Percentiles rank a stretch among this genome's conserved stretches.
Evolutionary conservation across 2,888 invertebrate species (phyloP).

Genomic region (Caenorhabditis sinica): DNA sequence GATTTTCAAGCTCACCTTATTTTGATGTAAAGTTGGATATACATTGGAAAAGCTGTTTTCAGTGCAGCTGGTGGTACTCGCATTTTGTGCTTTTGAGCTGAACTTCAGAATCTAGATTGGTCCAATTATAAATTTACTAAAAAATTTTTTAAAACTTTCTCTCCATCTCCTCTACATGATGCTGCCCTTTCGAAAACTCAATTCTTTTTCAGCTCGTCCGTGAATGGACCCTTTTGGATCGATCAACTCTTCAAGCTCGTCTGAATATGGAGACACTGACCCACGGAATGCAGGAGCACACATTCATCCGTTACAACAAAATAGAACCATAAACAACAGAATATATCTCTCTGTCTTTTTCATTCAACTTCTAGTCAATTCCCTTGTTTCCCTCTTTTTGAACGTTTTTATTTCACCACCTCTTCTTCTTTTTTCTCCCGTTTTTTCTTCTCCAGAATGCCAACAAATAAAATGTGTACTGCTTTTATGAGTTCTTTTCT

Average conservation of each 20-base stretch:
- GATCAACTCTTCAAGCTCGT: conserved; percentile 79
- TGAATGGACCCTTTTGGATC: conserved; percentile 82
- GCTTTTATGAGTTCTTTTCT: conserved; percentile 48
- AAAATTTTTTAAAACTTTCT: background rate
- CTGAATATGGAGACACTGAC: conserved; percentile 83
- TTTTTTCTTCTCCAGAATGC: conserved; percentile 17
- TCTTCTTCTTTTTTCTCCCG: background rate
- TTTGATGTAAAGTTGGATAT: too few species aligned
- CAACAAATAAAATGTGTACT: conserved; percentile 49
- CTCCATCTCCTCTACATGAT: too few species aligned
- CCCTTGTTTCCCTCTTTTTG: conserved; percentile 4
- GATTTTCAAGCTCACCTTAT: too few species aligned
- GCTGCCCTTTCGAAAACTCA: too few species aligned
- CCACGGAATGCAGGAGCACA: conserved; percentile 82
- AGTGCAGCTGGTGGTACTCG: too few species aligned
- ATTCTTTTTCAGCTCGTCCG: conserved; percentile 78
- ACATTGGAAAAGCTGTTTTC: too few species aligned
- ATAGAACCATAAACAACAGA: conserved; percentile 64
- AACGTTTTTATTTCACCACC: conserved; percentile 5
- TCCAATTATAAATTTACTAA: too few species aligned
- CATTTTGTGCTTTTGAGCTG: too few species aligned
- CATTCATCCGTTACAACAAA: conserved; percentile 76
- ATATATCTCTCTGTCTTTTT: conserved; percentile 6
- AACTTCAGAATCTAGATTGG: too few species aligned
- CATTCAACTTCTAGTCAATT: conserved; percentile 63